These are phyloP conservation scores for Drosophila seguyi DNA, from an alignment of 1,140 invertebrate genomes.

Conservation along the genomic window DNA sequence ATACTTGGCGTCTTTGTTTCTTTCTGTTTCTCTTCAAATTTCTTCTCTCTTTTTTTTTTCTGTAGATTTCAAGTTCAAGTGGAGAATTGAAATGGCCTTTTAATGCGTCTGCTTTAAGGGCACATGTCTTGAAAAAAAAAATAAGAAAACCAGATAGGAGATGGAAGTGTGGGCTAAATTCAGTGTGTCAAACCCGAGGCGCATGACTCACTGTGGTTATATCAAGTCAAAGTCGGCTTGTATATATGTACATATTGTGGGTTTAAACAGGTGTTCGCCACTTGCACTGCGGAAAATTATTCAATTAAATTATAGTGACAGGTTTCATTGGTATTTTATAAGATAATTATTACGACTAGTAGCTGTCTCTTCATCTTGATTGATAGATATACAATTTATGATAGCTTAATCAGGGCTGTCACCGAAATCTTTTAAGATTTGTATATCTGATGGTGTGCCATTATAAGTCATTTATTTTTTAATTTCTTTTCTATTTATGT, in stretches of 20 bases:
- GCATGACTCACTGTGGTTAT: constrained; percentile 62
- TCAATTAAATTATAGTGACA: background rate
- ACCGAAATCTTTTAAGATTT: background rate
- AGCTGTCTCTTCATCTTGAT: constrained; percentile 7
- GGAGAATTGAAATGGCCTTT: constrained; percentile 54
- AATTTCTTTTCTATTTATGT: background rate
- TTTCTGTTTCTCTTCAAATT: constrained; percentile 5
- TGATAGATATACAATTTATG: constrained; percentile 4
- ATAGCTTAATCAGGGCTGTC: background rate
- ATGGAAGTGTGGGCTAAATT: constrained; percentile 42
- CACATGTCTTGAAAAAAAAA: constrained; percentile 12
- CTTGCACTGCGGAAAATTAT: constrained; percentile 17
- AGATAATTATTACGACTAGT: constrained; percentile 3
- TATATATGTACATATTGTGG: background rate
- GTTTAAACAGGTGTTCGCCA: constrained; percentile 24
- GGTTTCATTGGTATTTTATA: background rate
- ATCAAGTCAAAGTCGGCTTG: background rate
- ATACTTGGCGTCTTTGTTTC: constrained; percentile 45
- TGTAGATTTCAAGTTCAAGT: constrained; percentile 72
- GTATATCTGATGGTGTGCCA: constrained; percentile 2
- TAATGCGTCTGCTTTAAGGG: constrained; percentile 36
- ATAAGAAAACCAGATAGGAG: constrained; percentile 2
- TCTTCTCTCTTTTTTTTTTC: constrained; percentile 1
- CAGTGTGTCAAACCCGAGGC: constrained; percentile 64
- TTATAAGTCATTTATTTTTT: background rate